These are phyloP conservation scores for Arbacia lixula DNA, from an alignment of 53 echinoderm and acorn worm species.

Conservation along the genomic window DNA sequence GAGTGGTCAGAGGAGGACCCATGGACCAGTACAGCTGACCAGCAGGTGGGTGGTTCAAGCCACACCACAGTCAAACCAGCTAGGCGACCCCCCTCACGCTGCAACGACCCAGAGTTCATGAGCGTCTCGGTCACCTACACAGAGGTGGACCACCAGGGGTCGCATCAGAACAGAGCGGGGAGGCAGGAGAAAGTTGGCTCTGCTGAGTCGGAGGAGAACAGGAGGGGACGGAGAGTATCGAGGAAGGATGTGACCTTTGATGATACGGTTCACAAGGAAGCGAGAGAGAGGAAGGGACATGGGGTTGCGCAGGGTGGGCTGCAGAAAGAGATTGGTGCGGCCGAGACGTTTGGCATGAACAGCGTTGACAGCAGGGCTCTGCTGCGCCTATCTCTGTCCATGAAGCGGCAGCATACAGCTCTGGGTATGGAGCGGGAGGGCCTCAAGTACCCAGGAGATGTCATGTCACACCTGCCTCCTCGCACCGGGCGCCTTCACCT, in stretches of 20 bases:
- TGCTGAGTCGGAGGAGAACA: conserved; percentile 9
- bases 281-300: conserved; percentile 9
- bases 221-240: background rate
- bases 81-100: background rate
- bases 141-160: background rate
- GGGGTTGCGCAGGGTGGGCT: background rate
- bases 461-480: background rate
- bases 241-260: conserved; percentile 45
- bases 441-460: conserved; percentile 39
- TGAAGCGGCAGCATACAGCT: conserved; percentile 22
- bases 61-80: conserved; percentile 5
- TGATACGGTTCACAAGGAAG: background rate
- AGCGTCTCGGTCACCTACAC: conserved; percentile 34
- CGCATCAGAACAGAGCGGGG: background rate
- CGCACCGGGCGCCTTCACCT: background rate
- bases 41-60: conserved; percentile 36
- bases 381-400: conserved; percentile 4
- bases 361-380: conserved; percentile 18
- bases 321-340: background rate
- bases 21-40: conserved; percentile 40
- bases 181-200: conserved; percentile 7
- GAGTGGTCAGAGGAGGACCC: conserved; percentile 60
- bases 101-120: conserved; percentile 26
- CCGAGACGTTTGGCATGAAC: conserved; percentile 1
- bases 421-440: conserved; percentile 12